Base-by-base conservation (phyloP, 2,797 vertebrate species). In the Spatula clypeata region DNA sequence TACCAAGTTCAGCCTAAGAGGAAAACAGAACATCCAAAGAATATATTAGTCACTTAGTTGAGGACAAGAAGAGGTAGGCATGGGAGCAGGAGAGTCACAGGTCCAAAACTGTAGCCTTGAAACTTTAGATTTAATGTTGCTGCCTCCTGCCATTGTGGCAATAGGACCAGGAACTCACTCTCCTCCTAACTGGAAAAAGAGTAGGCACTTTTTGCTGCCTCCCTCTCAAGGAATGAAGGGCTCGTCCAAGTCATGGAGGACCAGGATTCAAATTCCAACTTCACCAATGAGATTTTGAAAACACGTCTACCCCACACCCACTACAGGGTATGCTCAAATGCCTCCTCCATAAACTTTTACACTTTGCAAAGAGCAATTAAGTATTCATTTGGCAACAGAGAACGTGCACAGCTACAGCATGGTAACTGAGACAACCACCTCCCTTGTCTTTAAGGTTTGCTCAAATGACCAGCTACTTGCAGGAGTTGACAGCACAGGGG, bases 261-360 rank as follows among this genome's bases (percentile, higher is more conserved):
- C 26, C 26, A 54, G 18, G 24, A 42, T 64, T 64, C 29, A 57
- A 53, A 74, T 79, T 54, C 38, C 38, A 70, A 29, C 10, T 55
- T 71, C 27, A 61, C 36, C 26, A 29, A 21, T 10, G 7, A 23
- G 8, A 53, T 57, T 86, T 29, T 54, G 65, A 80, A 81, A 32
- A 9, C 38, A 83, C 51, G 40, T 60, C 3, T 12, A 11, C 9
- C 23, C 27, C 6, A 4, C 12, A 29, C 24, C 8, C 62, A 19
- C 1, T 1, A 38, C 0, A 1, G 5, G 24, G 32, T 40, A 38
- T 0, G 20, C 14, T 71, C 55, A 79, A 58, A 61, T 2, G 9
- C 26, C 54, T 57, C 36, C 40, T 61, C 21, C 26, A 45, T 34
- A 24, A 67, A 36, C 12, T 88, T 70, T 70, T n/a, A n/a, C 15